A percentile compares a stretch with the other conserved stretches of the same genome.
phyloP scores from a whole-genome alignment of 2,113 vertebrate genomes.

The Apeltes quadracus region DNA sequence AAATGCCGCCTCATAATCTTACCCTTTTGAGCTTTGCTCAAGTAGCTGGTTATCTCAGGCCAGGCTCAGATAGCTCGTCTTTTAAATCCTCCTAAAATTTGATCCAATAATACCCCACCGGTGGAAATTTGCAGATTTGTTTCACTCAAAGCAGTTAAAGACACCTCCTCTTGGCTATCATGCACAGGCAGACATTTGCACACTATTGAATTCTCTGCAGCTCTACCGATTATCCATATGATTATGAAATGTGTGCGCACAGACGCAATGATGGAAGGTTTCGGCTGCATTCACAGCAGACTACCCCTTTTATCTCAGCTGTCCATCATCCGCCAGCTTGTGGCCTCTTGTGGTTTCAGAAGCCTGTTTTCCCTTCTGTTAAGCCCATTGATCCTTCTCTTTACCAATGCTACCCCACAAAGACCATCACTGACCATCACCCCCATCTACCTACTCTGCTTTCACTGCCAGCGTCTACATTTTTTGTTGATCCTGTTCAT shows the following conservation, averaged over 20 bases:
- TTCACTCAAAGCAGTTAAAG: background rate
- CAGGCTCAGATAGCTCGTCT: background rate
- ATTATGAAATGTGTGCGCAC: background rate
- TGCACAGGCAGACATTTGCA: background rate
- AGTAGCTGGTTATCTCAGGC: background rate
- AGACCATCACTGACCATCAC: too few species aligned
- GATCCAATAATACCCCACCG: background rate
- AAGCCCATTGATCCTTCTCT: background rate
- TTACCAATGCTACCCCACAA: background rate
- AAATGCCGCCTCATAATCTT: background rate
- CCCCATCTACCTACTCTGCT: background rate
- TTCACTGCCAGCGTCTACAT: background rate
- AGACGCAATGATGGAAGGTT: background rate
- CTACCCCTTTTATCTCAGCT: background rate
- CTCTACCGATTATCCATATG: background rate
- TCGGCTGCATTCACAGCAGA: background rate
- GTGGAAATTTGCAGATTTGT: background rate
- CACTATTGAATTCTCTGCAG: background rate
- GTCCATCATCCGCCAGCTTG: background rate
- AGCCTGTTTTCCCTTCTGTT: background rate
- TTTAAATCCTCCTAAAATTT: slow-evolving; percentile 16
- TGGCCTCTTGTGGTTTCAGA: background rate
- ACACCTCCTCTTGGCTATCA: background rate
- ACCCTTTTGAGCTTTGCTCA: background rate
- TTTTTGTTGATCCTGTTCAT: background rate